Conservation (phyloP, 1,140 invertebrate genomes). For the Zeugodacus cucurbitae region DNA sequence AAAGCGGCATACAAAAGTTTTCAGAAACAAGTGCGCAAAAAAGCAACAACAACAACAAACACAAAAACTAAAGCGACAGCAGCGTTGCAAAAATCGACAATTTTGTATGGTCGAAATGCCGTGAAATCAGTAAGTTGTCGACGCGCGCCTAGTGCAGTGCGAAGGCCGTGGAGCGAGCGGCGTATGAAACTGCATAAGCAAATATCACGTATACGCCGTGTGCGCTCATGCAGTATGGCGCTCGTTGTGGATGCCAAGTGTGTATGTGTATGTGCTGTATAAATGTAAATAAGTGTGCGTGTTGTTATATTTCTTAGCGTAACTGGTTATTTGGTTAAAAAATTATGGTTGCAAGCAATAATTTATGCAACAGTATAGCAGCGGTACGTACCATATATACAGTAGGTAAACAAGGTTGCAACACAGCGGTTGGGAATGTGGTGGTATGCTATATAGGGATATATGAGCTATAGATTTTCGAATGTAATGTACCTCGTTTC, state of each 20-base stretch:
- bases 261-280: too few relatives aligned
- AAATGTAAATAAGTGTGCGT: background rate
- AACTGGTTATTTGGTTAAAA: background rate
- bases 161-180: background rate
- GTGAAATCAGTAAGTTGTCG: background rate
- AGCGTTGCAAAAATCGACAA: background rate
- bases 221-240: background rate
- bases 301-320: background rate
- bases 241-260: too few relatives aligned
- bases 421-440: background rate
- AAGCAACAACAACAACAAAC: background rate
- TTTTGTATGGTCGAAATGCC: background rate
- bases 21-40: background rate
- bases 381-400: background rate
- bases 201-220: conserved; percentile 14
- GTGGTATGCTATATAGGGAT: too few relatives aligned
- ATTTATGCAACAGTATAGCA: conserved; percentile 9
- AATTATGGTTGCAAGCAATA: background rate
- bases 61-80: background rate
- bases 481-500: too few relatives aligned
- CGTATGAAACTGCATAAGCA: background rate
- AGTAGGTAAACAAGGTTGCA: background rate
- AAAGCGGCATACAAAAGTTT: background rate
- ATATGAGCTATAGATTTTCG: too few relatives aligned
- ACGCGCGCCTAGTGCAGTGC: too few relatives aligned